Percentiles rank a stretch among this genome's conserved stretches.
Conservation (phyloP, 2,113 vertebrate genomes). For the Podocnemis expansa region DNA sequence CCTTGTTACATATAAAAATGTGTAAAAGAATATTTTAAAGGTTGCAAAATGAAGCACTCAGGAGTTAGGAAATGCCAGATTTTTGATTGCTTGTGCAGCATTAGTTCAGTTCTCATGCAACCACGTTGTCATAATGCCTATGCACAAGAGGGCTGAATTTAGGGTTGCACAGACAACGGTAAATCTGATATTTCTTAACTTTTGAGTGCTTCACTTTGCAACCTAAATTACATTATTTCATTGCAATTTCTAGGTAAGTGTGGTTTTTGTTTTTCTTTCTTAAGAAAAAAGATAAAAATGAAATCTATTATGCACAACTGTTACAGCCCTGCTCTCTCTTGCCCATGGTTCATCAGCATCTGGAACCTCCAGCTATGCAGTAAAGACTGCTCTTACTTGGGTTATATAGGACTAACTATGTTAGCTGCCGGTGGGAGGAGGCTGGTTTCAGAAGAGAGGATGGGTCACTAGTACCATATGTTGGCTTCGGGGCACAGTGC, state of each 20-base stretch:
- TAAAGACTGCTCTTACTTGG: too few species aligned
- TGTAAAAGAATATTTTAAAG: not conserved
- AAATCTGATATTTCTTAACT: not conserved
- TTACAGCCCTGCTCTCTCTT: not conserved
- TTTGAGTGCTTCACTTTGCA: not conserved
- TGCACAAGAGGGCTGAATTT: not conserved
- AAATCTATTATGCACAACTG: not conserved
- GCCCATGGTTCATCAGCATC: not conserved
- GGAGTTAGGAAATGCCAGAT: not conserved
- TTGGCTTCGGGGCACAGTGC: too few species aligned
- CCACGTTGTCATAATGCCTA: not conserved
- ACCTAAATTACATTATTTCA: not conserved
- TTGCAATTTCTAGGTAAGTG: not conserved
- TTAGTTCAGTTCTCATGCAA: not conserved
- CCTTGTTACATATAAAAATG: not conserved
- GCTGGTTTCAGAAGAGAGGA: too few species aligned
- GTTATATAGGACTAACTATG: too few species aligned
- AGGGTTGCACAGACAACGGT: not conserved
- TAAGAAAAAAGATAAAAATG: too few species aligned
- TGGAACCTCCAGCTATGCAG: not conserved
- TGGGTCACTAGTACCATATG: too few species aligned
- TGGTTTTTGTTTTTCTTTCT: too few species aligned
- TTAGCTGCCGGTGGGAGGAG: too few species aligned
- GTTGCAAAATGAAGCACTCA: not conserved
- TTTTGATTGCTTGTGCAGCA: not conserved